These are phyloP conservation scores for Leptocoma aspasia DNA, from an alignment of 2,113 vertebrate species.

Conservation along the genomic window DNA sequence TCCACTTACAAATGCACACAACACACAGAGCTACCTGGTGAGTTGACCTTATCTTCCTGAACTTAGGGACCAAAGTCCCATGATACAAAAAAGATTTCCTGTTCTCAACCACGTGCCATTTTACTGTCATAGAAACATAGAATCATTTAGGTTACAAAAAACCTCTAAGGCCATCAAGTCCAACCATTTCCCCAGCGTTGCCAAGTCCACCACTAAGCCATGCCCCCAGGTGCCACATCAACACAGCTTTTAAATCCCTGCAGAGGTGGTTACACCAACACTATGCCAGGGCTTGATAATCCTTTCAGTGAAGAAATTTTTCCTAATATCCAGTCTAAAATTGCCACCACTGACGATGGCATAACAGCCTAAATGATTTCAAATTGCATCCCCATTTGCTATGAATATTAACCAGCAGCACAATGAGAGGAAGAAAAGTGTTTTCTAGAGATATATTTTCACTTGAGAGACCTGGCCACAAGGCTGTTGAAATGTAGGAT, in stretches of 20 bases:
- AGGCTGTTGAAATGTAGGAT: neutral
- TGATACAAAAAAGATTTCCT: neutral
- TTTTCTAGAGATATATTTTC: neutral
- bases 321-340: neutral
- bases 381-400: neutral
- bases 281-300: neutral
- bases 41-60: neutral
- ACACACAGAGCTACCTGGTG: neutral
- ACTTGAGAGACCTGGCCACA: neutral
- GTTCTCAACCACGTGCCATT: neutral
- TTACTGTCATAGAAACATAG: neutral
- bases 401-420: neutral
- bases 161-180: neutral
- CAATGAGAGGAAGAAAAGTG: neutral
- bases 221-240: no score
- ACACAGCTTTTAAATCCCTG: neutral
- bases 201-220: neutral
- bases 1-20: neutral
- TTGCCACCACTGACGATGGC: neutral
- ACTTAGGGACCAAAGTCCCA: neutral
- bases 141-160: neutral
- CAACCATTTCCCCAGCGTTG: neutral
- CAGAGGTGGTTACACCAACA: neutral
- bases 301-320: neutral
- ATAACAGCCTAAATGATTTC: neutral